Evolutionary conservation across 1,140 invertebrate species (phyloP).

Genomic region (Schlechtendalia chinensis): DNA sequence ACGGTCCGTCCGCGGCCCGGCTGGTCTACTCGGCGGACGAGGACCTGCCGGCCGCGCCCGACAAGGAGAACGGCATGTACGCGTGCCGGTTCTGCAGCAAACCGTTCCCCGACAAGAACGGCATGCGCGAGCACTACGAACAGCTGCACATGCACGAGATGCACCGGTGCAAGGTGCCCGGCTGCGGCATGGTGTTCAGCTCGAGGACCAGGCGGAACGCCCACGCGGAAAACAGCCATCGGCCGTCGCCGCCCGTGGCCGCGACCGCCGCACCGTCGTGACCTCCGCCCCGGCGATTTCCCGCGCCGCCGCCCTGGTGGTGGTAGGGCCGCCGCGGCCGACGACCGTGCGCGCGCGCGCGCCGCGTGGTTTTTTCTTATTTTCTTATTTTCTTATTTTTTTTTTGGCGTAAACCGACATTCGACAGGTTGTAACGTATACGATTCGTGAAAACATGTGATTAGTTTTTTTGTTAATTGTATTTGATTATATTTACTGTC

Average conservation of each 20-base stretch:
- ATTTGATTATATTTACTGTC: constrained; percentile 35
- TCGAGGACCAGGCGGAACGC: constrained; percentile 72
- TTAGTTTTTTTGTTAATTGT: constrained; percentile 47
- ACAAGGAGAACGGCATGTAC: constrained; percentile 63
- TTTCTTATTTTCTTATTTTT: too few relatives aligned
- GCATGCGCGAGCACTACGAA: constrained; percentile 69
- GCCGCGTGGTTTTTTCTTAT: too few relatives aligned
- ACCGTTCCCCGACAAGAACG: constrained; percentile 62
- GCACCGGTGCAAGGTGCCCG: constrained; percentile 75
- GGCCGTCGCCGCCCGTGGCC: constrained; percentile 50
- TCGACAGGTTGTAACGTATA: constrained; percentile 9
- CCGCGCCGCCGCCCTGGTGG: constrained; percentile 54
- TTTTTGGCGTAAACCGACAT: constrained; percentile 14
- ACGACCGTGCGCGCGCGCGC: too few relatives aligned
- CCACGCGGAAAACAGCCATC: constrained; percentile 63
- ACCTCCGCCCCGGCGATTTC: constrained; percentile 52
- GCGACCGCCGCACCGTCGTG: constrained; percentile 24
- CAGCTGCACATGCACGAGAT: constrained; percentile 69
- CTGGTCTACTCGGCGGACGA: constrained; percentile 59
- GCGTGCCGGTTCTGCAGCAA: constrained; percentile 67
- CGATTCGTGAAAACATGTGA: constrained; percentile 46
- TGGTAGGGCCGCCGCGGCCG: background rate
- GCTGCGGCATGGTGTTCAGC: constrained; percentile 79
- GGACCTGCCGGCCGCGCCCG: constrained; percentile 61
- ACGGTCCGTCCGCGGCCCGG: constrained; percentile 33